Evolutionary conservation across 1,140 invertebrate genomes (phyloP).

Genomic region (Hylaeus anthracinus): DNA sequence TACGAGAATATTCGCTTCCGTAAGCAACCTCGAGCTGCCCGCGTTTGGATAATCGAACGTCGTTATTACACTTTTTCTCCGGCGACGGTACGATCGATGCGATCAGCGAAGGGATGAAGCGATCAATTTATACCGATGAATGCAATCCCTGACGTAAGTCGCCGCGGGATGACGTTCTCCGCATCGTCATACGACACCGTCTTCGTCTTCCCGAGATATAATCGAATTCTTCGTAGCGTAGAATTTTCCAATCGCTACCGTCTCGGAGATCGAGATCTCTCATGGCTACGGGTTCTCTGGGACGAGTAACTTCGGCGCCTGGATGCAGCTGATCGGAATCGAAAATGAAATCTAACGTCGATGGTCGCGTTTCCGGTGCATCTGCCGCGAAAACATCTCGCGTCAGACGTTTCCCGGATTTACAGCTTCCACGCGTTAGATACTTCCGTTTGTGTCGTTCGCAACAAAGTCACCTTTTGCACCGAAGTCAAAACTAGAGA

Average conservation of each 20-base stretch:
- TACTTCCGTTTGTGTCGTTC: too few relatives aligned
- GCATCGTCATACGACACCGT: constrained; percentile 26
- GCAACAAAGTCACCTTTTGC: too few relatives aligned
- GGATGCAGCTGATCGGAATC: neutral
- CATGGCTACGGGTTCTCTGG: neutral
- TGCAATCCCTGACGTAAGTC: constrained; percentile 33
- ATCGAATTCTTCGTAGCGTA: constrained; percentile 35
- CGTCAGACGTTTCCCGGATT: too few relatives aligned
- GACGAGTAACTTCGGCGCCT: neutral
- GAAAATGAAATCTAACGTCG: neutral
- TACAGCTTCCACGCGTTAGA: too few relatives aligned
- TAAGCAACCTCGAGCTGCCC: neutral
- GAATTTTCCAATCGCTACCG: constrained; percentile 21
- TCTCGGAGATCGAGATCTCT: neutral
- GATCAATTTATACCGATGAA: constrained; percentile 41
- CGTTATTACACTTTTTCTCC: neutral
- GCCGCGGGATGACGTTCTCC: constrained; percentile 16
- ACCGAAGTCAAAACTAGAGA: too few relatives aligned
- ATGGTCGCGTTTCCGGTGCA: too few relatives aligned
- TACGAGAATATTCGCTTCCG: neutral
- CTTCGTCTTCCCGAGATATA: constrained; percentile 6
- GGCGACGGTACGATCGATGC: neutral
- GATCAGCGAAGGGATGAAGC: constrained; percentile 11
- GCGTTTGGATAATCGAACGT: neutral
- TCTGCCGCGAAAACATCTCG: too few relatives aligned